Base-by-base conservation (phyloP, 1,140 invertebrate genomes). In the Drosophila parabipectinata region DNA sequence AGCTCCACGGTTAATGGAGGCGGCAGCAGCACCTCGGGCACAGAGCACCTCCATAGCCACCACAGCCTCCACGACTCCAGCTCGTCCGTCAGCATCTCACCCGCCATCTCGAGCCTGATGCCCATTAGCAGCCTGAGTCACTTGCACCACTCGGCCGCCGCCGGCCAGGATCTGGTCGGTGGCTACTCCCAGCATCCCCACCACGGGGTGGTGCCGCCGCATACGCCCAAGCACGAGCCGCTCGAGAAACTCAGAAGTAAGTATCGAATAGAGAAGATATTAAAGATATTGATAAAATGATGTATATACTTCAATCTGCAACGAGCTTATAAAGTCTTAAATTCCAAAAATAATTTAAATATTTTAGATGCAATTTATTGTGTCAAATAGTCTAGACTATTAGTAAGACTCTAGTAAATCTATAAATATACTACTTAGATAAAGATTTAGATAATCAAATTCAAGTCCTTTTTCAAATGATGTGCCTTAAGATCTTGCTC, bases 211-310 rank as follows among this genome's bases (percentile, higher is more conserved):
- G 90, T 90, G 55, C 74, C 93, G 94, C 87, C 93, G 92, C 56
- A 94, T 93, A 94, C 95, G 72, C 90, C 90, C 39, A 91, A 91
- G 77, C 95, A 96, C 84, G 95, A 96, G 90, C 96, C 96, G 8
- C 91, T 97, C 50, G 96, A 97, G 93, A 97, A 96, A 92, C 93
- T 97, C 73, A 96, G 96, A 95, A 94, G 96, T 95, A 94, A 92
- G 95, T 96, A 91, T 60, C 85, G 77, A 91, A 85, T 80, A 85
- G 62, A 71, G 57, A n/a, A 4, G 14, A 2, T 15, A n/a, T 4
- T 26, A 7, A 5, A 50, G 4, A 6, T 7, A 28, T 5, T 6
- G 5, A 28, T 26, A 1, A 26, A 26, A 26, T 26, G 0, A 26
- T 26, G 24, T 1, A 4, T 26, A 26, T 4, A 26, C 1, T 26